Evolutionary conservation across 2,113 vertebrate species (phyloP).

Genomic region (Coreoperca whiteheadi): DNA sequence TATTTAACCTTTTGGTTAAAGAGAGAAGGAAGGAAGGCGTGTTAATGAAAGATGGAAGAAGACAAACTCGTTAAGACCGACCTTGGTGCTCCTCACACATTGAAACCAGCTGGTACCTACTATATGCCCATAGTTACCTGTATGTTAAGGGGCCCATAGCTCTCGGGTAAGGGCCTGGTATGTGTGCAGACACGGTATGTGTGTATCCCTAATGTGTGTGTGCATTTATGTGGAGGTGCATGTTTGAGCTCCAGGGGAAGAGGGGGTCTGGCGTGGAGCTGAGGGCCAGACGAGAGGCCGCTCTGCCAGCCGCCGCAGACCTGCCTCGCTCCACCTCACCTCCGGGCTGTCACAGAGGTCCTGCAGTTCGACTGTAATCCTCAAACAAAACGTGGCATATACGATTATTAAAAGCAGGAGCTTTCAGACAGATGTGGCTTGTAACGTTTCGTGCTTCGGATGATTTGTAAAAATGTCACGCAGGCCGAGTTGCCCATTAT

Average conservation of each 20-base stretch:
- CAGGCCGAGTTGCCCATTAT: slow-evolving; percentile 7
- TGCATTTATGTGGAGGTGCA: slow-evolving; percentile 39
- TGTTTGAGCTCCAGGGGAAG: slow-evolving; percentile 28
- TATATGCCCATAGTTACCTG: slow-evolving; percentile 43
- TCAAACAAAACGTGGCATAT: background rate
- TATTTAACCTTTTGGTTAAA: background rate
- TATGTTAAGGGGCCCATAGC: slow-evolving; percentile 50
- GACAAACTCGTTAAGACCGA: slow-evolving; percentile 41
- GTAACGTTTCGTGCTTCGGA: slow-evolving; percentile 31
- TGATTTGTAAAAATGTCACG: slow-evolving; percentile 32
- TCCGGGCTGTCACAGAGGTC: slow-evolving; percentile 59
- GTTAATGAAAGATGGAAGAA: slow-evolving; percentile 49
- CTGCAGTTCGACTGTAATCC: slow-evolving; percentile 1
- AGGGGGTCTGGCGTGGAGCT: slow-evolving; percentile 7
- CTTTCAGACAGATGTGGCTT: slow-evolving; percentile 11
- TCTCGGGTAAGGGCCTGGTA: slow-evolving; percentile 21
- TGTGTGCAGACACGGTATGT: slow-evolving; percentile 43
- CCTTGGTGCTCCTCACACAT: slow-evolving; percentile 49
- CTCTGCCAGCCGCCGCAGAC: slow-evolving; percentile 20
- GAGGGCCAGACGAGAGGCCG: slow-evolving; percentile 43
- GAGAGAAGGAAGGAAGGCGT: slow-evolving; percentile 21
- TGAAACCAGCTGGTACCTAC: slow-evolving; percentile 61
- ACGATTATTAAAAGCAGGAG: slow-evolving; percentile 33
- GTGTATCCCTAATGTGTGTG: slow-evolving; percentile 19
- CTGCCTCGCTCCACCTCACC: slow-evolving; percentile 23